Conservation (phyloP, 2,888 invertebrate species). For the Helobdella robusta region DNA sequence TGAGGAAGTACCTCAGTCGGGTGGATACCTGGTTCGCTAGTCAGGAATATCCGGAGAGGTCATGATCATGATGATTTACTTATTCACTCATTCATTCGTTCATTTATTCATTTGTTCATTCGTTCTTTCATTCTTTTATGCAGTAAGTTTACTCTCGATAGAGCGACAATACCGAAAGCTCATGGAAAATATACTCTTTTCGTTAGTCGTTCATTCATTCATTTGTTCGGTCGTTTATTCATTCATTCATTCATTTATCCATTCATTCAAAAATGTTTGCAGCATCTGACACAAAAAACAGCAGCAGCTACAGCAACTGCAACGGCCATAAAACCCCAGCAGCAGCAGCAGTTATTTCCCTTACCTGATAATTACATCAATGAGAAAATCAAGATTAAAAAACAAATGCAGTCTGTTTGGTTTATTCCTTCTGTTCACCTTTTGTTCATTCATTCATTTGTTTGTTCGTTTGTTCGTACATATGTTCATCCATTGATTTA, state of each 20-base stretch:
- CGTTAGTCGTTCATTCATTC: neutral
- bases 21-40: neutral
- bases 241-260: neutral
- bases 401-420: too few relatives aligned
- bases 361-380: too few relatives aligned
- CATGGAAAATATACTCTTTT: too few relatives aligned
- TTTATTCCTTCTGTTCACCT: neutral
- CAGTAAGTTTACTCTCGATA: too few relatives aligned
- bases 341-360: too few relatives aligned
- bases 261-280: neutral
- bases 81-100: neutral
- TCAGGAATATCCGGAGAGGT: constrained; percentile 13
- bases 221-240: constrained; percentile 2
- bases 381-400: too few relatives aligned
- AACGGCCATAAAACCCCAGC: too few relatives aligned
- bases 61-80: neutral
- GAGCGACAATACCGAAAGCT: too few relatives aligned
- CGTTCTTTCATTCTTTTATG: neutral
- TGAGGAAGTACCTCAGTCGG: too few relatives aligned
- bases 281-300: too few relatives aligned
- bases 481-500: neutral
- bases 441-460: neutral
- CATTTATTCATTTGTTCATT: neutral
- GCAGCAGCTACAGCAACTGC: too few relatives aligned
- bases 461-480: neutral